These are phyloP conservation scores for human DNA, from an alignment of 2,113 vertebrate genomes.

Conservation along the genomic window DNA sequence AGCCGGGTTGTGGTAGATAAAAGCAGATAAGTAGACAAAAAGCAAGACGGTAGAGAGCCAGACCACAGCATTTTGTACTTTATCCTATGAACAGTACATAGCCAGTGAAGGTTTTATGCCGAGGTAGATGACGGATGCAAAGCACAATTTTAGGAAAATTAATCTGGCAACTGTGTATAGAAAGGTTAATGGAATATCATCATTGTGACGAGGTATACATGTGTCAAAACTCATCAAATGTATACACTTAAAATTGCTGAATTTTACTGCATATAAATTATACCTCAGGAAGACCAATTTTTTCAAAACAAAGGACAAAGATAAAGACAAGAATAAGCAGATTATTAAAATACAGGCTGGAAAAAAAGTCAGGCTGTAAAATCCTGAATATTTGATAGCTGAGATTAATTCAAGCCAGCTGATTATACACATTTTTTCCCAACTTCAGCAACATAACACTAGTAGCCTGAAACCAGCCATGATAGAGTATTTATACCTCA, in stretches of 20 bases:
- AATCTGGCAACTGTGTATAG: not conserved
- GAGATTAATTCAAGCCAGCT: not conserved
- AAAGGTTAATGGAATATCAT: not conserved
- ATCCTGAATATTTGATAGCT: not conserved
- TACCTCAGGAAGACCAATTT: not conserved
- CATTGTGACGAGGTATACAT: not conserved
- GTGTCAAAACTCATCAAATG: constrained; percentile 47
- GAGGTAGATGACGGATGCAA: not conserved
- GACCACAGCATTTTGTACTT: not conserved
- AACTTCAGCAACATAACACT: not conserved
- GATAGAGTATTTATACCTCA: not conserved
- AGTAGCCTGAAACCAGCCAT: not conserved
- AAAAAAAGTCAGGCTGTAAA: not conserved
- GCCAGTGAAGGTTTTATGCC: not conserved
- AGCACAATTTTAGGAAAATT: constrained; percentile 29
- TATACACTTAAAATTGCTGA: not conserved
- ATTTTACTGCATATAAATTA: constrained; percentile 19
- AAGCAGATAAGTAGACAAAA: not conserved
- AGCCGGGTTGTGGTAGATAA: not conserved
- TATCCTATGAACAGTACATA: not conserved
- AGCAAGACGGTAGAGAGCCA: not conserved
- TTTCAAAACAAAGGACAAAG: not conserved
- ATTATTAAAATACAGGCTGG: not conserved
- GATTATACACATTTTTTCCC: not conserved
- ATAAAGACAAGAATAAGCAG: not conserved